Evolutionary conservation across 2,113 vertebrate genomes (phyloP).

Genomic region (Zosterops japonicus): DNA sequence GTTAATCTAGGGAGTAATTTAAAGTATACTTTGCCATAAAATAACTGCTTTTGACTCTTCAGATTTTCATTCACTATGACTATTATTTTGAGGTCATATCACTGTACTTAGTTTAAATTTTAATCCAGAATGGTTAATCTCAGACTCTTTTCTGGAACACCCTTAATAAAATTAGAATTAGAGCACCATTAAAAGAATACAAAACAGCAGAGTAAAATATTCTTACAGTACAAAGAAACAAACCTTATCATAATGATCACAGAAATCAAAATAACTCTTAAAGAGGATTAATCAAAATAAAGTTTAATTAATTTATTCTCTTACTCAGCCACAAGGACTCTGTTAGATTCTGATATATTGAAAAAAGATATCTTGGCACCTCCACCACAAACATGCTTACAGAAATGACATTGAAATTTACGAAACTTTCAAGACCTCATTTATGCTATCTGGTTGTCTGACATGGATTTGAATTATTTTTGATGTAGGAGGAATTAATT

Average conservation of each 20-base stretch:
- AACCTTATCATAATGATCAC: background rate
- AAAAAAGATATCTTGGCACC: background rate
- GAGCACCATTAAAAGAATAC: background rate
- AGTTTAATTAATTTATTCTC: background rate
- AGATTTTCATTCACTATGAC: background rate
- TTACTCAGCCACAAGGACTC: background rate
- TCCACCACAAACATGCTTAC: background rate
- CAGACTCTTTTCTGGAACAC: background rate
- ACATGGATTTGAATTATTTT: conserved; percentile 11
- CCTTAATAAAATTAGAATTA: background rate
- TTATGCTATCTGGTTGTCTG: background rate
- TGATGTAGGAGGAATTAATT: conserved; percentile 13
- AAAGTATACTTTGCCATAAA: background rate
- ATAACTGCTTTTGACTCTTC: background rate
- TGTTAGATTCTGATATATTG: background rate
- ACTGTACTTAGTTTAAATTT: background rate
- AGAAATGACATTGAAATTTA: conserved; percentile 16
- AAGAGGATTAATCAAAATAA: background rate
- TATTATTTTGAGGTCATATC: background rate
- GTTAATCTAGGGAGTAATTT: conserved; percentile 9
- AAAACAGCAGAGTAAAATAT: background rate
- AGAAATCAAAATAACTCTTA: background rate
- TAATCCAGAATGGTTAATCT: conserved; percentile 13
- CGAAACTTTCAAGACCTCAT: background rate
- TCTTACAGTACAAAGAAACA: background rate